phyloP scores from a whole-genome alignment of 2,113 vertebrate genomes.

The Malurus cyaneus region DNA sequence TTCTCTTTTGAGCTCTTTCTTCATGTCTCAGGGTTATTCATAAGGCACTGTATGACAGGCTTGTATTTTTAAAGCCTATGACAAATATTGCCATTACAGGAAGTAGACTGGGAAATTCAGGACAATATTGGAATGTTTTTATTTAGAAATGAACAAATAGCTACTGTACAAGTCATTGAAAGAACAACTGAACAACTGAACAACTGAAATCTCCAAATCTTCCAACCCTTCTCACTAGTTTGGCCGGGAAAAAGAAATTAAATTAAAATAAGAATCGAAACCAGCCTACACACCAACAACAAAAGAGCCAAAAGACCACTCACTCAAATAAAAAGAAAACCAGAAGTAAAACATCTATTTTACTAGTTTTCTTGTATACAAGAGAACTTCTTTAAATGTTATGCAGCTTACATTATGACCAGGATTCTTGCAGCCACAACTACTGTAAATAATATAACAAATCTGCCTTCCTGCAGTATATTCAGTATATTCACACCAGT shows the following conservation, averaged over 20 bases:
- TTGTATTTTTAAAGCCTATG: background rate
- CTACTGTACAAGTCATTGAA: background rate
- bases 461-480: background rate
- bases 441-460: background rate
- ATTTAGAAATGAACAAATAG: background rate
- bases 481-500: background rate
- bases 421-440: background rate
- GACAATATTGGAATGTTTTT: background rate
- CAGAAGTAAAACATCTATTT: background rate
- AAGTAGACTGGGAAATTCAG: background rate
- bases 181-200: background rate
- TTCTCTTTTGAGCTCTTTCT: background rate
- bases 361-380: background rate
- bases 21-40: background rate
- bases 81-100: background rate
- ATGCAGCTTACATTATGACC: background rate
- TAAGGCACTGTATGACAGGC: background rate
- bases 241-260: background rate
- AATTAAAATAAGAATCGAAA: background rate
- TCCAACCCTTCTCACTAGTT: background rate
- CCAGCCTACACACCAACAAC: rapidly evolving
- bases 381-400: background rate
- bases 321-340: background rate
- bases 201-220: background rate
- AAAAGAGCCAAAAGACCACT: background rate